phyloP scores from a whole-genome alignment of 2,888 invertebrate genomes.

The Leucania comma region DNA sequence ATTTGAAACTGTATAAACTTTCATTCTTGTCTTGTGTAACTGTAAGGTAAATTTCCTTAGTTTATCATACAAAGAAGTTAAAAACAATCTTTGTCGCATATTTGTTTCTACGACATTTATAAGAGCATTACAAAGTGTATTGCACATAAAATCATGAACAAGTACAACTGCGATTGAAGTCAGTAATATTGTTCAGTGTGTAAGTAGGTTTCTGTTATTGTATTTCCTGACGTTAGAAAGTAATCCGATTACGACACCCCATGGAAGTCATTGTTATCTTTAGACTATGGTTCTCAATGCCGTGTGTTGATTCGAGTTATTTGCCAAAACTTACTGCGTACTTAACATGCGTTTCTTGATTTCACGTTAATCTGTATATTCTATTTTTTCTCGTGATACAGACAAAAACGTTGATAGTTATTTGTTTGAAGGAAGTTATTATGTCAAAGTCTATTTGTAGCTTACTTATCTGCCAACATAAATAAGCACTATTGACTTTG shows the following conservation, averaged over 20 bases:
- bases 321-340: not conserved
- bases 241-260: constrained; percentile 47
- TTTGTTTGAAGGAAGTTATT: constrained; percentile 32
- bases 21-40: not conserved
- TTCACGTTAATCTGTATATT: not conserved
- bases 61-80: constrained; percentile 49
- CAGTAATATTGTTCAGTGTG: constrained; percentile 43
- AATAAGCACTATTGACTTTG: constrained; percentile 42
- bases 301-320: constrained; percentile 9
- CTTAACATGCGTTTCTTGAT: not conserved
- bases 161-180: constrained; percentile 37
- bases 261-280: constrained; percentile 35
- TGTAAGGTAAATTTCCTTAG: constrained; percentile 35
- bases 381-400: not conserved
- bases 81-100: constrained; percentile 14
- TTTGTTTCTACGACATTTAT: constrained; percentile 46
- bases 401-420: not conserved
- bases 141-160: constrained; percentile 45
- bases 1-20: not conserved
- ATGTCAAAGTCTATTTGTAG: constrained; percentile 17
- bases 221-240: constrained; percentile 50
- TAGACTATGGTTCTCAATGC: constrained; percentile 7
- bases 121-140: constrained; percentile 49
- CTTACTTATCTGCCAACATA: constrained; percentile 30
- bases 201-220: constrained; percentile 53